Evolutionary conservation across 2,888 invertebrate genomes (phyloP), one percentile per base, ranked within the genome.

Genomic region (Drosophila prolongata): DNA sequence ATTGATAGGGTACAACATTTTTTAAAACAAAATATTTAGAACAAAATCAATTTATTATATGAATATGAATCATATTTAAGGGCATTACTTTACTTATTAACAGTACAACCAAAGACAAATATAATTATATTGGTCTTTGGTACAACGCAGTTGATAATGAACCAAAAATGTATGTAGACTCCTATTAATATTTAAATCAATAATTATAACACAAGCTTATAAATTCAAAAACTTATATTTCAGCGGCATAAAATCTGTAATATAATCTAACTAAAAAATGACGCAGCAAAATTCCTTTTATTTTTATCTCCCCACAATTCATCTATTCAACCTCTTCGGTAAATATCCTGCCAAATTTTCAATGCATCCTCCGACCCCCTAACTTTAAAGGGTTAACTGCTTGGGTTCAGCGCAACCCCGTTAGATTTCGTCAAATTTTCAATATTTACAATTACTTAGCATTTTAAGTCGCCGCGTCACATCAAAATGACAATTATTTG

Each of bases 401-500:
- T 6, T 14, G 11, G 14, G 11, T 14, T 24, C 10, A 6, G 30
- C 27, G 6, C 14, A n/a, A 49, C 34, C 67, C 52, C 38, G 6
- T 53, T 60, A 49, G 40, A 53, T 59, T 42, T 61, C 79, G 67
- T 69, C 54, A 59, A 78, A 89, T 70, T 76, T 87, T 89, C 83
- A 85, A 85, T 85, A 85, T 85, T 85, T 89, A 87, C 85, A 85
- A 85, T 89, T 89, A 85, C 85, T 89, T 85, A 82, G 83, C 75
- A 79, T 82, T 80, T 85, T 75, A 87, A 85, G 80, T 80, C 83
- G 85, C 67, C 69, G 76, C 74, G 56, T 89, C 89, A 89, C 89
- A 80, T 87, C 86, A 78, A 80, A 80, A 77, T 86, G 89, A 88
- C 86, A 89, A 86, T 86, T 86, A 86, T 89, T 86, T 89, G 86